Evolutionary conservation across 2,113 vertebrate species (phyloP).

Genomic region (Salvelinus namaycush): DNA sequence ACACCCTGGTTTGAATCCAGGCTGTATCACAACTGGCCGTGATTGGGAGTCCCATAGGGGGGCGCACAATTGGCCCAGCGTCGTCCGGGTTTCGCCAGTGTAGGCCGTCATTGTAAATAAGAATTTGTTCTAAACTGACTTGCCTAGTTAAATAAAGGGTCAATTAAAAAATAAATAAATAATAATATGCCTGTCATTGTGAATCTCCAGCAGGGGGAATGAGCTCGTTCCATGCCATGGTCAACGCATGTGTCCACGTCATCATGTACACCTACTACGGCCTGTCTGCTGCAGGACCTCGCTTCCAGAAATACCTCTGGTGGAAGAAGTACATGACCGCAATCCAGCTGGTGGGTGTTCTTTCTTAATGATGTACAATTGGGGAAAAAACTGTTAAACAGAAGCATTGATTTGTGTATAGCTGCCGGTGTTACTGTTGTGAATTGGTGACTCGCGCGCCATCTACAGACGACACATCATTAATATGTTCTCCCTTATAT

Average conservation of each 20-base stretch:
- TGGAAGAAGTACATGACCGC: constrained; percentile 99
- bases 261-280: constrained; percentile 96
- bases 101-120: no score
- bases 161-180: no score
- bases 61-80: no score
- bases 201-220: constrained; percentile 81
- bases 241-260: constrained; percentile 89
- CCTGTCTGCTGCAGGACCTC: constrained; percentile 89
- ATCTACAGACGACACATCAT: neutral
- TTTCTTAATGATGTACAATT: neutral
- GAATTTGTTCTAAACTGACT: no score
- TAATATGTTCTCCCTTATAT: neutral
- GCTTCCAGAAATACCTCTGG: constrained; percentile 94
- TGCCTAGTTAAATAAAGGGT: no score
- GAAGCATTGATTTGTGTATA: neutral
- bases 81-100: no score
- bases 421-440: no score
- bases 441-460: neutral
- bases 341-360: constrained; percentile 87
- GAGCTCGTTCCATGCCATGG: constrained; percentile 93
- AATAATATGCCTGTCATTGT: neutral
- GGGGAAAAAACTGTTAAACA: neutral
- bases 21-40: no score
- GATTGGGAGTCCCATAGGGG: no score
- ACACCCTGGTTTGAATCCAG: no score